Base-by-base conservation (phyloP, 2,113 vertebrate genomes). In the Anhinga anhinga region DNA sequence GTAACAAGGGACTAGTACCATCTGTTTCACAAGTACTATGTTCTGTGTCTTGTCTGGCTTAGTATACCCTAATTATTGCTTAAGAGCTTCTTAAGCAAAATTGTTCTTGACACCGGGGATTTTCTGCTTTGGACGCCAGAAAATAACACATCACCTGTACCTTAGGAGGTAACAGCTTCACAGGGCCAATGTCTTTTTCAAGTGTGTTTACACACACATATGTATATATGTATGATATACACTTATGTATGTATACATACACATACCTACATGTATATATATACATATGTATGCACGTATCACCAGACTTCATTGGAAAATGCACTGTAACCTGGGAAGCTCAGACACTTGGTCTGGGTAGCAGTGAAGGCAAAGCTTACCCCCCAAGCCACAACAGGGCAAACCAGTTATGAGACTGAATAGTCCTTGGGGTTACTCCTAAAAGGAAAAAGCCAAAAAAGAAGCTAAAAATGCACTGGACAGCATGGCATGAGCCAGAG, bases 251-350 rank as follows among this genome's bases (percentile, higher is more conserved):
- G 18, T 36, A 52, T 45, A 45, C 21, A 8, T n/a, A 34, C 27
- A 44, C 15, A 32, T 17, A 56, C 16, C 40, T 40, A 36, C 17
- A 20, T 32, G 32, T 45, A 34, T 55, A 7, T 22, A 7, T 22
- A 40, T n/a, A 34, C 7, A 32, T 11, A 58, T 0, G 0, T 29
- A n/a, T 19, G 14, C 11, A 29, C 8, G 7, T 29, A 42, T 53
- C 0, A 0, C 30, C 42, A 42, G 29, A 42, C n/a, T 65, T 49
- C 22, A 42, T 13, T 88, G 58, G 42, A 40, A 56, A 72, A 76
- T 45, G 34, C 27, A 34, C 34, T 61, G 53, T 73, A 65, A 73
- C 12, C 32, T 61, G 19, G 26, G 22, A 38, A 45, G 62, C 15
- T 15, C 18, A 44, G 45, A 34, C 10, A 44, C 8, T 63, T 49